Percentiles rank a stretch among this genome's conserved stretches.
These are phyloP conservation scores for Naso thynnoides DNA, from an alignment of 2,797 vertebrate genomes.

Conservation along the genomic window DNA sequence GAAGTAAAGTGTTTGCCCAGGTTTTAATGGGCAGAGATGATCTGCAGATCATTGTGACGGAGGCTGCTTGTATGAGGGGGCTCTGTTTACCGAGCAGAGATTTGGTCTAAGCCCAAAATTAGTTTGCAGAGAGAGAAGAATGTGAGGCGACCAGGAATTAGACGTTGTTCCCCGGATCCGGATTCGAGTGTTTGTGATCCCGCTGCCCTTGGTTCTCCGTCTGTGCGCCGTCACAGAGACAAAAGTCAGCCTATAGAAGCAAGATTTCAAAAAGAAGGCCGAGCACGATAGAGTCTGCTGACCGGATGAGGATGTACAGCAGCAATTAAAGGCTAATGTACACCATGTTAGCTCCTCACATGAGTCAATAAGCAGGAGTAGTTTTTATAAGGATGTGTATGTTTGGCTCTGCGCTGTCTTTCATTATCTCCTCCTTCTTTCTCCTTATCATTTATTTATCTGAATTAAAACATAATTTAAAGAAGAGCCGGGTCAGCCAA, in stretches of 20 bases:
- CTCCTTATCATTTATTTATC: slow-evolving; percentile 64
- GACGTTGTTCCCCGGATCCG: slow-evolving; percentile 76
- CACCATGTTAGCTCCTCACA: slow-evolving; percentile 33
- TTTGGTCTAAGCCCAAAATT: slow-evolving; percentile 88
- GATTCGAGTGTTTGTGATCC: slow-evolving; percentile 74
- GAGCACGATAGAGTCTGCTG: not conserved
- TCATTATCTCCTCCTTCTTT: slow-evolving; percentile 48
- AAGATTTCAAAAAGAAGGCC: slow-evolving; percentile 29
- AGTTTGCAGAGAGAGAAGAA: slow-evolving; percentile 82
- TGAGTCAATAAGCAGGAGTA: slow-evolving; percentile 57
- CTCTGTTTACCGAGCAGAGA: slow-evolving; percentile 94
- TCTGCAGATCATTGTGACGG: slow-evolving; percentile 89
- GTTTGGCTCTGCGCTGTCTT: slow-evolving; percentile 50
- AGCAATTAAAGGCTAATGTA: slow-evolving; percentile 31
- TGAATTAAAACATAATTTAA: slow-evolving; percentile 53
- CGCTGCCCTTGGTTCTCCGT: slow-evolving; percentile 56
- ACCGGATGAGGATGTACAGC: slow-evolving; percentile 25
- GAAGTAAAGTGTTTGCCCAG: slow-evolving; percentile 95
- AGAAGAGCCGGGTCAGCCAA: slow-evolving; percentile 46
- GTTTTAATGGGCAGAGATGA: slow-evolving; percentile 98
- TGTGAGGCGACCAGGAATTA: slow-evolving; percentile 80
- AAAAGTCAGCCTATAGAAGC: slow-evolving; percentile 41
- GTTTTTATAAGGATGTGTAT: slow-evolving; percentile 63
- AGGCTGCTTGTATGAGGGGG: slow-evolving; percentile 72
- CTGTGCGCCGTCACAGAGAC: slow-evolving; percentile 51